These are phyloP conservation scores for Natrix natrix DNA, from an alignment of 2,797 vertebrate genomes.

Conservation along the genomic window DNA sequence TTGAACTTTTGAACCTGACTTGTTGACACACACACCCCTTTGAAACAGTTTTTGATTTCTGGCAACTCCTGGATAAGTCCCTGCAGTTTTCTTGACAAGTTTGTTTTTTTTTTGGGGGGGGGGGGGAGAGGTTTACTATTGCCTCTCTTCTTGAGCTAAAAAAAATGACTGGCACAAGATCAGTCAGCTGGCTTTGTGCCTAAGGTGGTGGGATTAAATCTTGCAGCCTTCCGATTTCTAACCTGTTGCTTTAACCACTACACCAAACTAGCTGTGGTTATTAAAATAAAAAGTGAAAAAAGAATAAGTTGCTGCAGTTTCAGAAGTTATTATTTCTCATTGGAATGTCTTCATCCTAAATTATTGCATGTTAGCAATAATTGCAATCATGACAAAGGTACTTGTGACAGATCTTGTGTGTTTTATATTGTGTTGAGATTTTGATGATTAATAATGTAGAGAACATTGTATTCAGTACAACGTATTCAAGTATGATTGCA, in stretches of 20 bases:
- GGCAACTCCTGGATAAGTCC: neutral
- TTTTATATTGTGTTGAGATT: neutral
- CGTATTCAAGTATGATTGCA: neutral
- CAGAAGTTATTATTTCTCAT: neutral
- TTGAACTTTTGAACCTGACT: neutral
- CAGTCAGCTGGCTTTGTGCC: neutral
- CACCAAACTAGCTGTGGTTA: neutral
- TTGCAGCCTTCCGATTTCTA: neutral
- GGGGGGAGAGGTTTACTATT: neutral
- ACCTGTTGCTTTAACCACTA: neutral
- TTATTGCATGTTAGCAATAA: neutral
- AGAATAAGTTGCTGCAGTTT: neutral
- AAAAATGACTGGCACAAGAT: neutral
- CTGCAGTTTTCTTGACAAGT: neutral
- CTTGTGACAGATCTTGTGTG: neutral
- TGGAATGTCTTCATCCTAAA: neutral
- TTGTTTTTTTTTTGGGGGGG: neutral
- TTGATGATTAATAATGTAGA: neutral
- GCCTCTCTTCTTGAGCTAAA: neutral
- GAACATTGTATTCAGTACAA: neutral
- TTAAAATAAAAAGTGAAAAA: neutral
- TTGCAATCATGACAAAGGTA: neutral
- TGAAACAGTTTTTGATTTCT: neutral
- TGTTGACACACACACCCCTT: neutral
- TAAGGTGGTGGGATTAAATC: neutral